These are phyloP conservation scores for Porphyrio hochstetteri DNA, from an alignment of 2,113 vertebrate genomes.

Conservation along the genomic window DNA sequence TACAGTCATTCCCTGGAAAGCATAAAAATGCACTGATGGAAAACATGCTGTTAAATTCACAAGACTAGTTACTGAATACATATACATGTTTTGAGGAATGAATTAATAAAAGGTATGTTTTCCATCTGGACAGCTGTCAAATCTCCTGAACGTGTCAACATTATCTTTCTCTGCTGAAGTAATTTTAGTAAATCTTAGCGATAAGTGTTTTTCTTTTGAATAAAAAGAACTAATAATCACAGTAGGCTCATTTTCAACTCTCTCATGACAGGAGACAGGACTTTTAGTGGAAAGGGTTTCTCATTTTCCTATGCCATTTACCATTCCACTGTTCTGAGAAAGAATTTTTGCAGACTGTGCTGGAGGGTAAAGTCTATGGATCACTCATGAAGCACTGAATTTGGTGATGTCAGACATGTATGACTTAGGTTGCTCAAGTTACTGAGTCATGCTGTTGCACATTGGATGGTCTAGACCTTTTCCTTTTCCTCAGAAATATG, in stretches of 20 bases:
- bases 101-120: not conserved
- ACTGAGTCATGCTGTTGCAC: not conserved
- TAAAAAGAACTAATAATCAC: not conserved
- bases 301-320: not conserved
- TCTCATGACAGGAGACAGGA: not conserved
- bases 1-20: not conserved
- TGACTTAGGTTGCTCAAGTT: not conserved
- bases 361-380: not conserved
- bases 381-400: not conserved
- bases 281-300: not conserved
- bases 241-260: not conserved
- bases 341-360: not conserved
- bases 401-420: not conserved
- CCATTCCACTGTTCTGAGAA: not conserved
- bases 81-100: not conserved
- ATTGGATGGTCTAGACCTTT: not conserved
- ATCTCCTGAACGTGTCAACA: not conserved
- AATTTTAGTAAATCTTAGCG: not conserved
- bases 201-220: not conserved
- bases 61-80: not conserved
- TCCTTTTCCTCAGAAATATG: not conserved
- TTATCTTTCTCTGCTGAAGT: not conserved
- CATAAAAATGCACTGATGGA: conserved; percentile 1
- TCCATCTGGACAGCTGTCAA: not conserved
- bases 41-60: conserved; percentile 26